Base-by-base conservation (phyloP, 2,113 vertebrate species). In the Pelobates fuscus region DNA sequence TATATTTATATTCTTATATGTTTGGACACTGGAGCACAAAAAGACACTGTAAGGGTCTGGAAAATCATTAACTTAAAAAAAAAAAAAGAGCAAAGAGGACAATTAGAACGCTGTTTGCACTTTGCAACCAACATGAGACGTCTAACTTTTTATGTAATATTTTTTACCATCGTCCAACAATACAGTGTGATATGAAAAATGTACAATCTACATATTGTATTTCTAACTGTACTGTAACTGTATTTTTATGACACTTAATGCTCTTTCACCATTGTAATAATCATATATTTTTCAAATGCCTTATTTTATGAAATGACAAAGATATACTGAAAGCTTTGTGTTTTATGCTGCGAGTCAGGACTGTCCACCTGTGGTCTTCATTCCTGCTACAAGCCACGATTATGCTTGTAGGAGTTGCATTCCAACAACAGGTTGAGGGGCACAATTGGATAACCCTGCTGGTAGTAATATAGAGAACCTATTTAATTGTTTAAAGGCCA, bases 251-350 rank as follows among this genome's bases (percentile, higher is more conserved):
- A 37, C 14, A 52, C 46, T 23, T 60, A 60, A 43, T 25, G 17
- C 60, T 27, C 15, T 44, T 3, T 18, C 15, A 18, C 20, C 68
- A 14, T 62, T 61, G 24, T 18, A 46, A 67, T 43, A 49, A 17
- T 18, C 11, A 21, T 66, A 60, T 44, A 20, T 46, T 60, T 76
- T 59, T 24, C 44, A 49, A 67, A 67, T 77, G 73, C 73, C 73
- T 77, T 77, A 77, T 24, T 23, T 52, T 68, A 64, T 30, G 65
- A 67, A 52, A 6, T 37, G 59, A 60, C 63, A 24, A 46, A 68
- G 37, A 46, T 25, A 67, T 67, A 26, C 44, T 63, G 58, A 18
- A 61, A 30, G 46, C 26, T 52, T 29, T 63, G 21, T 23, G 59
- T 52, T 52, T 23, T 55, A 18, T 49, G 44, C 44, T 18, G 1